Percentiles rank a stretch among this genome's conserved stretches.
phyloP scores from a whole-genome alignment of 2,113 vertebrate genomes.

The Ellobius talpinus region DNA sequence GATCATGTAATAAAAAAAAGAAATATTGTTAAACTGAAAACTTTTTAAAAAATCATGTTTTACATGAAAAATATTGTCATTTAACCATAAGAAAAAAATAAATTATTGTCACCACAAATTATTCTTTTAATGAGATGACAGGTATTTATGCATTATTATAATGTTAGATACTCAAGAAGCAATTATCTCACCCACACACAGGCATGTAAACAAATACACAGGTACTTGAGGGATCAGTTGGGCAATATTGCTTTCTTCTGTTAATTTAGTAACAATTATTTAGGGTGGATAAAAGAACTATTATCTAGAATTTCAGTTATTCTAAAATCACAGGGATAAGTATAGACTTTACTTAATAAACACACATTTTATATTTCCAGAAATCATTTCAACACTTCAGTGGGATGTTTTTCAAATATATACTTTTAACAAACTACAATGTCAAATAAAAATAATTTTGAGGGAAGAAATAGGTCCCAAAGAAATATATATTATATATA shows the following conservation, averaged over 20 bases:
- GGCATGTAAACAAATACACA: background rate
- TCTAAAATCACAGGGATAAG: constrained; percentile 4
- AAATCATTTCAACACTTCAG: constrained; percentile 60
- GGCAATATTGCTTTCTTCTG: background rate
- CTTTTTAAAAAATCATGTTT: background rate
- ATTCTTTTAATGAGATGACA: constrained; percentile 17
- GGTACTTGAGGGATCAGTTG: background rate
- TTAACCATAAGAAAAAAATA: background rate
- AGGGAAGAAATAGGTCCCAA: constrained; percentile 4
- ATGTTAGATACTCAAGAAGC: constrained; percentile 6
- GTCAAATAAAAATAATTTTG: background rate
- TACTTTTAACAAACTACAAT: background rate
- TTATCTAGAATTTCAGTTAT: background rate
- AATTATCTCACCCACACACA: background rate
- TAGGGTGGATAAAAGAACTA: background rate
- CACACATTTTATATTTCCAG: constrained; percentile 7
- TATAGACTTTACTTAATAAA: constrained; percentile 31
- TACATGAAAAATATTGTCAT: background rate
- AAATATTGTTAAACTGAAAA: constrained; percentile 27
- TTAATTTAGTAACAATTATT: background rate
- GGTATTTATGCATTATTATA: background rate
- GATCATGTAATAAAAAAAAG: constrained; percentile 41
- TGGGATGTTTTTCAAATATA: constrained; percentile 42
- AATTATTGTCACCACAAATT: constrained; percentile 2
- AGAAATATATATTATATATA: background rate